Conservation (phyloP, 2,888 invertebrate species). For the Agriopis leucophaearia region DNA sequence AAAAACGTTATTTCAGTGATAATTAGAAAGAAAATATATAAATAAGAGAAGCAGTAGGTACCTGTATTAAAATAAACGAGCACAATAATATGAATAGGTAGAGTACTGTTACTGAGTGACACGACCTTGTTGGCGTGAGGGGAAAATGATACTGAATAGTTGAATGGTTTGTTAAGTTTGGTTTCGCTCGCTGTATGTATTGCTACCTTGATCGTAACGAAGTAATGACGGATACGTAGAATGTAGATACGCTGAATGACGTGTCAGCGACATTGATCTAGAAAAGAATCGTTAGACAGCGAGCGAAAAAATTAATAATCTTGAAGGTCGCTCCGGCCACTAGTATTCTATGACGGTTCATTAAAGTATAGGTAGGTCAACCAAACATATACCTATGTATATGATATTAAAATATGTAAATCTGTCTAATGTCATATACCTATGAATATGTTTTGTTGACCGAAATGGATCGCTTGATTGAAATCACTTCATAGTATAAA, state of each 20-base stretch:
- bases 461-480: slow-evolving; percentile 10
- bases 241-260: too few species aligned
- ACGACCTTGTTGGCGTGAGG: slow-evolving; percentile 12
- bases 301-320: slow-evolving; percentile 18
- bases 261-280: too few species aligned
- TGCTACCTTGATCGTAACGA: slow-evolving; percentile 7
- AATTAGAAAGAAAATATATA: background rate
- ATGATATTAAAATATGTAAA: too few species aligned
- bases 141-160: slow-evolving; percentile 16
- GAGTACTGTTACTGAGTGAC: background rate
- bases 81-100: background rate
- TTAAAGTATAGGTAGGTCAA: background rate
- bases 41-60: background rate
- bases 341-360: background rate
- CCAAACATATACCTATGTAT: too few species aligned
- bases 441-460: slow-evolving; percentile 3
- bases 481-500: too few species aligned
- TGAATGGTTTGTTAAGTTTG: background rate
- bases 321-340: slow-evolving; percentile 13
- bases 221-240: slow-evolving; percentile 3
- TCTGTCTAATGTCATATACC: too few species aligned
- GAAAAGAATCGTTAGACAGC: too few species aligned
- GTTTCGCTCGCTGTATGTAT: slow-evolving; percentile 8
- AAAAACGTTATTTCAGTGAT: too few species aligned
- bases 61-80: slow-evolving; percentile 8